Percentiles rank a stretch among this genome's conserved stretches.
These are phyloP conservation scores for Steinernema scapterisci DNA, from an alignment of 2,888 invertebrate species.

Conservation along the genomic window DNA sequence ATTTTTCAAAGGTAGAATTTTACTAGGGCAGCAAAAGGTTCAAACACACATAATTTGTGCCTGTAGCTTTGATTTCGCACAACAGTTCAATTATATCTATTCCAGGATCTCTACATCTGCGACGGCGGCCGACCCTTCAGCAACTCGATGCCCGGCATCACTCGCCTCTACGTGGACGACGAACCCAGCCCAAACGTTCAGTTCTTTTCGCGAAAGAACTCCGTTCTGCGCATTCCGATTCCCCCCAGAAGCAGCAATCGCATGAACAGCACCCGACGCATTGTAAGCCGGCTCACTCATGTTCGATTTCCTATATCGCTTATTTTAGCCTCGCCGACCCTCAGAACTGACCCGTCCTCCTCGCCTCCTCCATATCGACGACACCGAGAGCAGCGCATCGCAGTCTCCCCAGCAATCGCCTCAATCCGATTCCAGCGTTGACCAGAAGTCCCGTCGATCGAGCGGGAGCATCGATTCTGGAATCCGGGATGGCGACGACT, in stretches of 20 bases:
- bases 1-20: too few species aligned
- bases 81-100: too few species aligned
- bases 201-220: conserved; percentile 66
- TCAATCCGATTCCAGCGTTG: background rate
- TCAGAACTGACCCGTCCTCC: conserved; percentile 45
- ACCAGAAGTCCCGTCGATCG: conserved; percentile 6
- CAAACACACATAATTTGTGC: too few species aligned
- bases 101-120: conserved; percentile 48
- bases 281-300: conserved; percentile 35
- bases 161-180: conserved; percentile 58
- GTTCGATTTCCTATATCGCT: background rate
- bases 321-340: conserved; percentile 49
- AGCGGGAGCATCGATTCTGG: conserved; percentile 28
- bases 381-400: conserved; percentile 1
- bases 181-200: conserved; percentile 46
- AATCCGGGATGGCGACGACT: conserved; percentile 2
- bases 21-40: too few species aligned
- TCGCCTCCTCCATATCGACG: conserved; percentile 20
- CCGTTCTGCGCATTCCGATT: conserved; percentile 65
- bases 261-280: conserved; percentile 49
- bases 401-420: conserved; percentile 20
- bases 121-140: conserved; percentile 47
- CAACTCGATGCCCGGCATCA: conserved; percentile 60
- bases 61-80: too few species aligned
- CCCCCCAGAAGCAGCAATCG: conserved; percentile 62